A percentile compares a stretch with the other conserved stretches of the same genome.
Evolutionary conservation across 2,113 vertebrate genomes (phyloP).

Genomic region (Mugil cephalus): DNA sequence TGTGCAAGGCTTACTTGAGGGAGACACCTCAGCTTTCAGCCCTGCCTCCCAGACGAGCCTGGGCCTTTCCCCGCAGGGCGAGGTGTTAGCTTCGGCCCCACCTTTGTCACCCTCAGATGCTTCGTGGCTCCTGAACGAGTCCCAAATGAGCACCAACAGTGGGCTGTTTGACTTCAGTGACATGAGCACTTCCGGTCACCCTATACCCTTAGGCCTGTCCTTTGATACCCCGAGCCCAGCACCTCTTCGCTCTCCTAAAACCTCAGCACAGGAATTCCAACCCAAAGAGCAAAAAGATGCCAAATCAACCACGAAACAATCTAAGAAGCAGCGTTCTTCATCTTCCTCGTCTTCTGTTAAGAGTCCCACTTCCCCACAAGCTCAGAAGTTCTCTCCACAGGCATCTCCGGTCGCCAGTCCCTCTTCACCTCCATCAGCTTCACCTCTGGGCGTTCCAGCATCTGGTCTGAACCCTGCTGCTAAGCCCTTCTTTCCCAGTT

Average conservation of each 20-base stretch:
- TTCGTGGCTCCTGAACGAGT: conserved; percentile 77
- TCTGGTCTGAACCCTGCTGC: conserved; percentile 84
- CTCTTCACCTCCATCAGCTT: conserved; percentile 34
- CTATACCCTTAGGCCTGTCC: conserved; percentile 52
- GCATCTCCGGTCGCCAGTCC: conserved; percentile 51
- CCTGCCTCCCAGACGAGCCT: conserved; percentile 60
- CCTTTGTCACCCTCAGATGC: conserved; percentile 76
- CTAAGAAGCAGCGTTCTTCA: conserved; percentile 68
- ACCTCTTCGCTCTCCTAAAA: conserved; percentile 79
- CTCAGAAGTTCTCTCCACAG: conserved; percentile 49
- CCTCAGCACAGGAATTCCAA: conserved; percentile 69
- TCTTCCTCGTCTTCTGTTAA: conserved; percentile 70
- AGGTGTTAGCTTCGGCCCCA: conserved; percentile 74
- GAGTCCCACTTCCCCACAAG: conserved; percentile 71
- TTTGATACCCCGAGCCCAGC: conserved; percentile 71
- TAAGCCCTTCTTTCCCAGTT: conserved; percentile 85
- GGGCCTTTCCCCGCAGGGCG: conserved; percentile 34
- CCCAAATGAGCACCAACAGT: conserved; percentile 60
- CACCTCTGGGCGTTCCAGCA: conserved; percentile 29
- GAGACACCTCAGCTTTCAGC: conserved; percentile 71
- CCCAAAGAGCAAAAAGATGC: conserved; percentile 65
- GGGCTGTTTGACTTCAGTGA: conserved; percentile 66
- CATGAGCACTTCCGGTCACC: conserved; percentile 2
- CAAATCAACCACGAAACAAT: conserved; percentile 58
- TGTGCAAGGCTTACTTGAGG: conserved; percentile 19